Conservation (phyloP, 1,140 invertebrate genomes). For the Drosophila bipectinata region DNA sequence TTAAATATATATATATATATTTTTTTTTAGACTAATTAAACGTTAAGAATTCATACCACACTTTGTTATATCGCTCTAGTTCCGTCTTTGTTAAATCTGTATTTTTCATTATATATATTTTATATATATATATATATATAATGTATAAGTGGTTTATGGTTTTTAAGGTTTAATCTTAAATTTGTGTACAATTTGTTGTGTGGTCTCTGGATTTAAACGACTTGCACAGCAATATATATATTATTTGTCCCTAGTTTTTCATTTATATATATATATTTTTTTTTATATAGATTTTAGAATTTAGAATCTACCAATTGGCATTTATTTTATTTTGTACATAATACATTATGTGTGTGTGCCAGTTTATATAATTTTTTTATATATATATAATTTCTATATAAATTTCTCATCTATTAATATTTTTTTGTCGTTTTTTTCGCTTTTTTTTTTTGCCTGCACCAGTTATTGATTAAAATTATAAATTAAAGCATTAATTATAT, state of each 20-base stretch:
- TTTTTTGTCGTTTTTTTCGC: conserved; percentile 23
- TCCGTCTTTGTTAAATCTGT: conserved; percentile 22
- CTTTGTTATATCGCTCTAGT: conserved; percentile 13
- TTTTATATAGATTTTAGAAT: not conserved
- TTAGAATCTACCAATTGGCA: conserved; percentile 33
- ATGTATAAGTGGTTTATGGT: conserved; percentile 18
- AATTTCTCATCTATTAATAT: conserved; percentile 2
- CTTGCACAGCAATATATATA: conserved; percentile 10
- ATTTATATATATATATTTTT: not conserved
- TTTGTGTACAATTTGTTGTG: conserved; percentile 23
- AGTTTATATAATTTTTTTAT: conserved; percentile 1
- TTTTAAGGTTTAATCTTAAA: conserved; percentile 1
- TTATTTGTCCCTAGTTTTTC: conserved; percentile 5
- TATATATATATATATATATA: conserved; percentile 2
- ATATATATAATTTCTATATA: conserved; percentile 16
- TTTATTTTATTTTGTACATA: conserved; percentile 34
- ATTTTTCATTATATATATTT: conserved; percentile 7
- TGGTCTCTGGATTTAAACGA: conserved; percentile 4
- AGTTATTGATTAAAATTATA: conserved; percentile 49
- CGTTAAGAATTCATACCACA: conserved; percentile 50
- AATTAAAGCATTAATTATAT: conserved; percentile 34
- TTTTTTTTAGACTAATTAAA: conserved; percentile 72
- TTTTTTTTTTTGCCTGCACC: conserved; percentile 69
- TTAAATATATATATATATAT: conserved; percentile 12
- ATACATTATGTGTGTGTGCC: conserved; percentile 32